A percentile compares a stretch with the other conserved stretches of the same genome.
Conservation (phyloP, 2,888 invertebrate species). For the Dorcus parallelipipedus region DNA sequence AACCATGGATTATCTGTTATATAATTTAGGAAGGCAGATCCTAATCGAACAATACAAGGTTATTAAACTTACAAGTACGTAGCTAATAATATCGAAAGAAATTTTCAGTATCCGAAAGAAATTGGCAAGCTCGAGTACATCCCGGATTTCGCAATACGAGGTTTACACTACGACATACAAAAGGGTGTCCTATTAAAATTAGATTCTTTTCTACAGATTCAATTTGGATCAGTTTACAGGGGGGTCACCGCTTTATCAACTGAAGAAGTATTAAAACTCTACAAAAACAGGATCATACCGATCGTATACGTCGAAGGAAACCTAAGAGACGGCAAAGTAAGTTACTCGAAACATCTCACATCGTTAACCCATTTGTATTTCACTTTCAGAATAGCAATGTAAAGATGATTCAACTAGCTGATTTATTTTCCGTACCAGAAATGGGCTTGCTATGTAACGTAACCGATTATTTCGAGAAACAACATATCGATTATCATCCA, state of each 20-base stretch:
- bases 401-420: slow-evolving; percentile 92
- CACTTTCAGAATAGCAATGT: slow-evolving; percentile 55
- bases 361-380: slow-evolving; percentile 4
- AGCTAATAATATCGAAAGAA: slow-evolving; percentile 1
- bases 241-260: slow-evolving; percentile 78
- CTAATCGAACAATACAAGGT: slow-evolving; percentile 88
- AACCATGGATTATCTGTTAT: slow-evolving; percentile 82
- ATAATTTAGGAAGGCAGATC: slow-evolving; percentile 83
- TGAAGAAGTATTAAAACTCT: slow-evolving; percentile 80
- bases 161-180: slow-evolving; percentile 96
- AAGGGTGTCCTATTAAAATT: slow-evolving; percentile 91
- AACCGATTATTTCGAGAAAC: slow-evolving; percentile 85
- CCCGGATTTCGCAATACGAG: slow-evolving; percentile 92
- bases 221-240: slow-evolving; percentile 88
- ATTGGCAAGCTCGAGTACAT: slow-evolving; percentile 79
- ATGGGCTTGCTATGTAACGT: slow-evolving; percentile 92
- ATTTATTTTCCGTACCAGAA: slow-evolving; percentile 95
- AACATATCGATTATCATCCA: slow-evolving; percentile 90
- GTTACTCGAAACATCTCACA: background rate
- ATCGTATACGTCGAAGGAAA: slow-evolving; percentile 84
- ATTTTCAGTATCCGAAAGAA: slow-evolving; percentile 80
- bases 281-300: slow-evolving; percentile 82
- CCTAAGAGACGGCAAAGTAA: slow-evolving; percentile 67
- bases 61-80: slow-evolving; percentile 25
- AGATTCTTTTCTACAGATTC: slow-evolving; percentile 95